These are phyloP conservation scores for Stichodactyla helianthus DNA, from an alignment of 64 coral and sea anemone species.

Conservation along the genomic window DNA sequence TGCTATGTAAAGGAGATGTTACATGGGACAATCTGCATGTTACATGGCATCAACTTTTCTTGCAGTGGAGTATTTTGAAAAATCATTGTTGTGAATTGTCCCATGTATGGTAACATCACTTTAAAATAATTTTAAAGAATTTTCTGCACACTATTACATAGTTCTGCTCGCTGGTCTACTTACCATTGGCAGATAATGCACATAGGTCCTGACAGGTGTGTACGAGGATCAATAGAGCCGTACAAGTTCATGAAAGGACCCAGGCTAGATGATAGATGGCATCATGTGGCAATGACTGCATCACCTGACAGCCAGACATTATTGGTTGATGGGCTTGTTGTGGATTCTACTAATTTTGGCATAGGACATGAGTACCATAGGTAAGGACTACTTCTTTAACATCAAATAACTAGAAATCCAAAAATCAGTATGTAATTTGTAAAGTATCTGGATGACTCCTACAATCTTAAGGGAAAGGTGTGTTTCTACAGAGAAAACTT, in stretches of 20 bases:
- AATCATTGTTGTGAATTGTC: no score
- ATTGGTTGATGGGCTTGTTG: slow-evolving; percentile 63
- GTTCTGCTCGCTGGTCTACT: slow-evolving; percentile 54
- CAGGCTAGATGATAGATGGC: slow-evolving; percentile 60
- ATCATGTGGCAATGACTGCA: slow-evolving; percentile 81
- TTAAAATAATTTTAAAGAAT: neutral
- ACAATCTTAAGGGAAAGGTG: no score
- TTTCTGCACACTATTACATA: neutral
- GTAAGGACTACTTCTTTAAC: slow-evolving; percentile 7
- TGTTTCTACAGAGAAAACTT: no score
- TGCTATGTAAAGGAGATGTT: no score
- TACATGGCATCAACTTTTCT: no score
- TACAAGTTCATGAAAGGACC: slow-evolving; percentile 92
- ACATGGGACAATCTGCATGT: no score
- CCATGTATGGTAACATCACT: no score
- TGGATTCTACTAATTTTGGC: slow-evolving; percentile 67
- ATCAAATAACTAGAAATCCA: no score
- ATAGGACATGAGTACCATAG: slow-evolving; percentile 81
- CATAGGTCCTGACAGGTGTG: slow-evolving; percentile 80
- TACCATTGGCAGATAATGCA: slow-evolving; percentile 88
- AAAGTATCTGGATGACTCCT: no score
- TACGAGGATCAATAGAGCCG: slow-evolving; percentile 78
- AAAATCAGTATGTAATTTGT: no score
- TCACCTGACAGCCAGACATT: slow-evolving; percentile 56
- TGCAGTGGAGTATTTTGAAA: no score